Percentiles rank a stretch among this genome's conserved stretches.
Conservation (phyloP, 2,888 invertebrate species). For the Stenolophus ochropezus region DNA sequence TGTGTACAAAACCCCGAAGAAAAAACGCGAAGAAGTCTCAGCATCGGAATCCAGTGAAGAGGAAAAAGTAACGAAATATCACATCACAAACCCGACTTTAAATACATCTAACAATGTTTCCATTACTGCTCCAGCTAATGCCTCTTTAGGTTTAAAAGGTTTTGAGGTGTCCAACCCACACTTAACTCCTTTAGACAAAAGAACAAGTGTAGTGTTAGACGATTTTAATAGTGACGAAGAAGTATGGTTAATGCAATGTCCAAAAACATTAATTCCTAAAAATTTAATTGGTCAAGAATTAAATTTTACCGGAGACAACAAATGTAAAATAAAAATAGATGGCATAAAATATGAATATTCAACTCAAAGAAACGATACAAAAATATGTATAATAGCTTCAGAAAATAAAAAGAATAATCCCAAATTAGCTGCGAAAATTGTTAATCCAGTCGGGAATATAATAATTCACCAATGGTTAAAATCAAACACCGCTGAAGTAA, state of each 20-base stretch:
- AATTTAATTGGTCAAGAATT: slow-evolving; percentile 53
- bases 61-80: slow-evolving; percentile 17
- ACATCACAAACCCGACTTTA: neutral
- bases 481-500: slow-evolving; percentile 25
- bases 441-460: slow-evolving; percentile 55
- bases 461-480: slow-evolving; percentile 57
- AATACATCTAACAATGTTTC: neutral
- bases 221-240: slow-evolving; percentile 54
- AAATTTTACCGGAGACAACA: slow-evolving; percentile 39
- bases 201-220: slow-evolving; percentile 22
- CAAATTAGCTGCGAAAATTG: slow-evolving; percentile 15
- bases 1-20: neutral
- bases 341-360: slow-evolving; percentile 57
- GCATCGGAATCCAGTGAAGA: slow-evolving; percentile 33
- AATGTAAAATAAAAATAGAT: slow-evolving; percentile 46
- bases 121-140: neutral
- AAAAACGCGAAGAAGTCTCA: slow-evolving; percentile 17
- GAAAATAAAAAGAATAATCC: slow-evolving; percentile 19
- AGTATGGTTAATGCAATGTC: slow-evolving; percentile 61
- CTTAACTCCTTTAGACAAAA: slow-evolving; percentile 25
- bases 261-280: slow-evolving; percentile 59
- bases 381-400: slow-evolving; percentile 43
- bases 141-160: neutral
- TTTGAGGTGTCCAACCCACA: slow-evolving; percentile 19
- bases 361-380: slow-evolving; percentile 4